These are phyloP conservation scores for Cylas formicarius DNA, from an alignment of 1,140 invertebrate genomes.

Conservation along the genomic window DNA sequence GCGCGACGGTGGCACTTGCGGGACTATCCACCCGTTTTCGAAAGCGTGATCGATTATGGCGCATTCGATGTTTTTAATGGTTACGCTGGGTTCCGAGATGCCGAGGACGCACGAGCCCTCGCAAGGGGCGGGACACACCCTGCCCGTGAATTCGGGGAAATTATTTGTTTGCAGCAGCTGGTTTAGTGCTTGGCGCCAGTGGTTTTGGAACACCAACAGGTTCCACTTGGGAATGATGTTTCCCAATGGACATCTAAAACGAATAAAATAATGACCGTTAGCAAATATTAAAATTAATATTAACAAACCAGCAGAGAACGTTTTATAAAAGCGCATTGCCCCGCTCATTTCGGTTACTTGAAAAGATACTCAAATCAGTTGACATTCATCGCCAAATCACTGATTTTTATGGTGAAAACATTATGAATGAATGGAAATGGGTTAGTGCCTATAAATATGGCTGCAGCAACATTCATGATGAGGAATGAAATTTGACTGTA, in stretches of 20 bases:
- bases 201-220: constrained; percentile 86
- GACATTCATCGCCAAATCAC: too few species aligned
- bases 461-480: too few species aligned
- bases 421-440: too few species aligned
- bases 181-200: constrained; percentile 94
- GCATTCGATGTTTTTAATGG: constrained; percentile 99
- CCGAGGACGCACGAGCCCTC: constrained; percentile 97
- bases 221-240: constrained; percentile 99
- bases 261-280: not conserved
- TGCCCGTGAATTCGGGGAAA: constrained; percentile 98
- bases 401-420: too few species aligned
- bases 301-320: too few species aligned
- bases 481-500: too few species aligned
- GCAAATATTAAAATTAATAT: too few species aligned
- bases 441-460: too few species aligned
- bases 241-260: constrained; percentile 74
- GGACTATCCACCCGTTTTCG: constrained; percentile 90
- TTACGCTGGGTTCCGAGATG: constrained; percentile 92
- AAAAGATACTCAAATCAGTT: too few species aligned
- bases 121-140: constrained; percentile 97
- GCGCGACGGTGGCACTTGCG: constrained; percentile 59
- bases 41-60: constrained; percentile 98
- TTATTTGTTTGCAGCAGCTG: constrained; percentile 97
- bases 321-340: too few species aligned
- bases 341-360: too few species aligned